These are phyloP conservation scores for Agapornis roseicollis DNA, from an alignment of 2,113 vertebrate genomes.

Conservation along the genomic window DNA sequence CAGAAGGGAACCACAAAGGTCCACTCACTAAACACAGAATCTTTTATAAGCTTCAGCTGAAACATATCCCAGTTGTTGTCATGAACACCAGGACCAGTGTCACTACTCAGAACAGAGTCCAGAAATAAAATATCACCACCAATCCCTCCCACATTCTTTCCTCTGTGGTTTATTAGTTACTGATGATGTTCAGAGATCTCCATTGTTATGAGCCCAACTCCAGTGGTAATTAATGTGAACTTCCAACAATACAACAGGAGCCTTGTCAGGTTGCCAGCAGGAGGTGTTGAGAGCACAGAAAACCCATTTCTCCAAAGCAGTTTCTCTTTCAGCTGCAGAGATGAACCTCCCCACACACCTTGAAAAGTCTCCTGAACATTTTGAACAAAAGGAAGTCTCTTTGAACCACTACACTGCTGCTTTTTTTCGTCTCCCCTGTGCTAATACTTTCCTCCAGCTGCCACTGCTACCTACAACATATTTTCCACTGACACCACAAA, in stretches of 20 bases:
- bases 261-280: not conserved
- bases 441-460: not conserved
- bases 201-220: not conserved
- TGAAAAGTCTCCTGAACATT: not conserved
- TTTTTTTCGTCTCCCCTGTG: not conserved
- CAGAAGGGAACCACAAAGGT: not conserved
- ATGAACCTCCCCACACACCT: not conserved
- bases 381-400: not conserved
- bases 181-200: not conserved
- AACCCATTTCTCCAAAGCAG: not conserved
- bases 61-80: not conserved
- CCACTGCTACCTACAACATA: accelerated
- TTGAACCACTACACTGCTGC: accelerated
- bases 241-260: not conserved
- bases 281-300: not conserved
- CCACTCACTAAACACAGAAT: not conserved
- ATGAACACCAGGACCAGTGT: accelerated
- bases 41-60: not conserved
- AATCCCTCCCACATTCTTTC: not conserved
- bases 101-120: not conserved
- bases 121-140: not conserved
- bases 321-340: not conserved
- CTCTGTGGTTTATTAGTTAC: not conserved
- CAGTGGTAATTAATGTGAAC: not conserved
- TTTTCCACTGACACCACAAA: not conserved